Evolutionary conservation across 2,888 invertebrate species (phyloP), one percentile per base, ranked within the genome.

Genomic region (Fissipunctia ypsillon): DNA sequence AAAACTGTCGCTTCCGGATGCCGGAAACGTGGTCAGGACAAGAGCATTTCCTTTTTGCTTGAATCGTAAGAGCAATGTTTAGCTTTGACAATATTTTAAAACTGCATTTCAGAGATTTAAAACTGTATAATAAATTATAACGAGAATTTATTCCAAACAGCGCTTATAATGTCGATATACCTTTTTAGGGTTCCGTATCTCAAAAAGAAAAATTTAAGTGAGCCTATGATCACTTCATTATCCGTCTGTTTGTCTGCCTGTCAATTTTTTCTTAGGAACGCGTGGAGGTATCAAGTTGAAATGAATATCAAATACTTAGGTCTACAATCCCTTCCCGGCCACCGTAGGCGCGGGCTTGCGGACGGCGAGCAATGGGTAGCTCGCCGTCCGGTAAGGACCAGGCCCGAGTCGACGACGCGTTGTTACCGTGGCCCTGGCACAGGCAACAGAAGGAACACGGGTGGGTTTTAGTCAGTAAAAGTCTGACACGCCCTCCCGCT

Each of bases 21-120:
- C 67, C 81, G 84, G 84, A 74, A 70, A 25, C 69, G 16, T 61
- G 70, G 22, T 65, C 81, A 80, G 81, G 45, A 84, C 67, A 68
- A 80, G 73, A 78, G 84, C 45, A 68, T 84, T 84, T 84, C 81
- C 81, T 50, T 80, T 79, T 65, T 35, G 80, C 74, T 81, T 68
- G 35, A 68, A 73, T 64, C 31, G 45, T 65, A 68, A 45, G 63
- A 81, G 65, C 48, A 54, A 60, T 45, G 54, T 43, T 59, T 66
- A 59, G 43, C 52, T 41, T 41, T 38, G 35, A 67, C 45, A 72
- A 59, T 78, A 54, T 78, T 78, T 66, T 59, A 28, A 56, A 77
- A 78, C 52, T 69, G 35, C 66, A 78, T 70, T 66, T 43, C 38
- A 7, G 22, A 14, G 9, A 66, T 65, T 60, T 25, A 38, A 43